phyloP scores from a whole-genome alignment of 2,797 vertebrate genomes.

The Hemitrygon akajei region DNA sequence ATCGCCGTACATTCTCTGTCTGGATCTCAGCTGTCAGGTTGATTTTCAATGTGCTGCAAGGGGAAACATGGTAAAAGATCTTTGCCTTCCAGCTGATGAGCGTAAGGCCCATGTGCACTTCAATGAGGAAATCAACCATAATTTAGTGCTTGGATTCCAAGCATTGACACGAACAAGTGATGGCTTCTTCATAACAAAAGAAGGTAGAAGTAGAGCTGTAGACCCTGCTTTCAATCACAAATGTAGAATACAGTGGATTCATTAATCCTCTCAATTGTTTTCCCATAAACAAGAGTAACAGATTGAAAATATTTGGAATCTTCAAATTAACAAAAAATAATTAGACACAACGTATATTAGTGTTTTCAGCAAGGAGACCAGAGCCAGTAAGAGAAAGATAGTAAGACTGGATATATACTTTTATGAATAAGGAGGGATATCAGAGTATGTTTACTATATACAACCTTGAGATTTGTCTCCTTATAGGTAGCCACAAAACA shows the following conservation, averaged over 20 bases:
- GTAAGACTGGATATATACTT: background rate
- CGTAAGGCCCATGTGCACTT: too few relatives aligned
- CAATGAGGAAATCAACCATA: too few relatives aligned
- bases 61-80: too few relatives aligned
- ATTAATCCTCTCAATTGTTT: background rate
- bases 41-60: too few relatives aligned
- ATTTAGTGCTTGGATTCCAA: too few relatives aligned
- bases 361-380: background rate
- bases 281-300: background rate
- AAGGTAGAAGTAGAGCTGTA: background rate
- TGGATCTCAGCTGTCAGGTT: too few relatives aligned
- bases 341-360: background rate
- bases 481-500: too few relatives aligned
- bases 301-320: background rate
- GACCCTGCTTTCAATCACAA: background rate
- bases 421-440: background rate
- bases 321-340: background rate
- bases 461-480: too few relatives aligned
- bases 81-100: too few relatives aligned
- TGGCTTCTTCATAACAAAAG: background rate
- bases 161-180: too few relatives aligned
- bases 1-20: too few relatives aligned
- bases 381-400: background rate
- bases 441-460: too few relatives aligned
- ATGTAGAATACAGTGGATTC: background rate